A percentile compares a stretch with the other conserved stretches of the same genome.
Evolutionary conservation across 2,888 invertebrate species (phyloP).

Genomic region (Callosobruchus maculatus): DNA sequence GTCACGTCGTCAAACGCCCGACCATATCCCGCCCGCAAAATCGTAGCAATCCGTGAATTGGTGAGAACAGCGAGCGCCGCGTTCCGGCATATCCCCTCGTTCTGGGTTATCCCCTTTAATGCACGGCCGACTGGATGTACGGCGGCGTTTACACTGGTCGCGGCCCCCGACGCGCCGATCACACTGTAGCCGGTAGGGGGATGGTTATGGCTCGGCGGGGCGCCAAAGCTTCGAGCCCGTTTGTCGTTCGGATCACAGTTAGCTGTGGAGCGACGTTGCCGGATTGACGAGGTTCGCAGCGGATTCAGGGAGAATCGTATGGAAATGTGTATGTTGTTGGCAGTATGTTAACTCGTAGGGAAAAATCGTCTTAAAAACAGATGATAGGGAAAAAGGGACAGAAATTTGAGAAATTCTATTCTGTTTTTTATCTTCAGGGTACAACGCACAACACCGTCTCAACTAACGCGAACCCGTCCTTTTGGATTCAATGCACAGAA

Average conservation of each 20-base stretch:
- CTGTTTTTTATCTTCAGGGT: too few relatives aligned
- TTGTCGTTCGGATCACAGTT: not conserved
- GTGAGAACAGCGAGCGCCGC: not conserved
- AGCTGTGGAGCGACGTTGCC: conserved; percentile 26
- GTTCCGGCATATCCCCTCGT: not conserved
- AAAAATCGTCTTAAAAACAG: too few relatives aligned
- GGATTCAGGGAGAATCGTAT: not conserved
- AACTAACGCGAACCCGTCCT: too few relatives aligned
- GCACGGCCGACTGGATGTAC: not conserved
- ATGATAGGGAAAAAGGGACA: too few relatives aligned
- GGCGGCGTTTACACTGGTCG: conserved; percentile 2
- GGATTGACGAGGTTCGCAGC: conserved; percentile 20
- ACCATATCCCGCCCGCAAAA: not conserved
- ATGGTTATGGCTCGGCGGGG: conserved; percentile 50
- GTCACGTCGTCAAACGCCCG: not conserved
- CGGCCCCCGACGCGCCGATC: conserved; percentile 41
- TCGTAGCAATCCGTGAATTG: not conserved
- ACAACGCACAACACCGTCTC: too few relatives aligned
- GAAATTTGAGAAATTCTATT: too few relatives aligned
- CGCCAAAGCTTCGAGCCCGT: conserved; percentile 38
- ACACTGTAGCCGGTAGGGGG: conserved; percentile 46
- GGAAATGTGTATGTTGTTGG: too few relatives aligned
- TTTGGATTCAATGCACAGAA: too few relatives aligned
- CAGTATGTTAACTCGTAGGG: too few relatives aligned
- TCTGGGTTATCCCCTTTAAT: not conserved